Evolutionary conservation across 64 coral and sea anemone species (phyloP), one percentile per base, ranked within the genome.

Genomic region (Pachyseris speciosa): DNA sequence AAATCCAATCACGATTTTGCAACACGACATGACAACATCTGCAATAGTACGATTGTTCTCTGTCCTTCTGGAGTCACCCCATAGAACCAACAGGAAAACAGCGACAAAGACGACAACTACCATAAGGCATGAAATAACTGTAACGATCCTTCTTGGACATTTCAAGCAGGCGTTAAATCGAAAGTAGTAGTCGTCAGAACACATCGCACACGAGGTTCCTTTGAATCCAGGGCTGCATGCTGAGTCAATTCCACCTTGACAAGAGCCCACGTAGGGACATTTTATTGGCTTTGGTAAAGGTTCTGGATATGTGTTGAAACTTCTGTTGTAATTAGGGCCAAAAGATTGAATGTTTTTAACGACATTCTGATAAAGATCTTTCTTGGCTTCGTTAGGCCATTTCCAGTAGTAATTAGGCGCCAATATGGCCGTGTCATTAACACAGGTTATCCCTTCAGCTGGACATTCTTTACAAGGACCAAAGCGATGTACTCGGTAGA

Each of bases 1-100:
- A 84, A 94, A 94, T 22, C 92, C 92, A 43, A 94, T 73, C 3
- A 94, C 78, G 81, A 94, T 94, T 77, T 94, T 94, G 43, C 89
- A 94, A 37, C 92, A 94, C 1, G 92, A 94, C 34, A 94, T 87
- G n/a, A n/a, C n/a, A n/a, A n/a, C n/a, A n/a, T n/a, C n/a, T n/a
- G n/a, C n/a, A n/a, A n/a, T n/a, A n/a, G n/a, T n/a, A n/a, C n/a
- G n/a, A n/a, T n/a, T n/a, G n/a, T n/a, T n/a, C n/a, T n/a, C n/a
- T n/a, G n/a, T n/a, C n/a, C n/a, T n/a, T n/a, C n/a, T n/a, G n/a
- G n/a, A n/a, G n/a, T n/a, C n/a, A n/a, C n/a, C n/a, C 66, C 86
- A 84, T 10, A 94, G 8, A 34, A 94, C 66, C 26, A 86, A 86
- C 2, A 74, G 39, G 13, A 94, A 63, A 7, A 94, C 66, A 10